Evolutionary conservation across 2,888 invertebrate genomes (phyloP), one percentile per base, ranked within the genome.

Genomic region (Selenia dentaria): DNA sequence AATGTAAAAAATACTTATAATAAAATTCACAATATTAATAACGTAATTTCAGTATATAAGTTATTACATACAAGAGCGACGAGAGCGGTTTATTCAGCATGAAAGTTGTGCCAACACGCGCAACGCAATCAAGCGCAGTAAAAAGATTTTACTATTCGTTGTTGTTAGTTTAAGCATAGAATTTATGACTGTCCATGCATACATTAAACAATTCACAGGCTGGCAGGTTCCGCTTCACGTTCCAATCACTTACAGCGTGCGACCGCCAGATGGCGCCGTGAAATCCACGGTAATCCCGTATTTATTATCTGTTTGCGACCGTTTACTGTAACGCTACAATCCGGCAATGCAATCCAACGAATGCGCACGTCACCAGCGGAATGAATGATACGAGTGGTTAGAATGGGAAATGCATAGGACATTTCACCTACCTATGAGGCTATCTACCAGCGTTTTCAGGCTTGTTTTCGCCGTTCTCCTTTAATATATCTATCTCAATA

Each of bases 221-320:
- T 57, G 64, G 64, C 65, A 72, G 54, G 62, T 63, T 56, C 55
- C 64, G 67, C 20, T 27, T 24, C 28, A 9, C 64, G 59, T 68
- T 60, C 67, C 70, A 75, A 77, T 79, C 75, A 80, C 74, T 82
- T 78, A 74, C 75, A 74, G 68, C 68, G 64, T 57, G 53, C 61
- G 67, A 58, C 72, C 69, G 49, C 74, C 81, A 83, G 82, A 83
- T 83, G 82, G 74, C 72, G 68, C 63, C 65, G 57, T 58, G 61
- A 75, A 79, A 83, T 76, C 77, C 78, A 57, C 59, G 70, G 74
- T 79, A 79, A 83, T 79, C 79, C 83, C 59, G 74, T 81, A 83
- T 84, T 83, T 84, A 84, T 83, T 84, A 84, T 83, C 79, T 80
- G 79, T 83, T 81, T 81, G 78, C 76, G 71, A 71, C 78, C 75